Evolutionary conservation across 2,888 invertebrate species (phyloP).

Genomic region (Nomada fucata): DNA sequence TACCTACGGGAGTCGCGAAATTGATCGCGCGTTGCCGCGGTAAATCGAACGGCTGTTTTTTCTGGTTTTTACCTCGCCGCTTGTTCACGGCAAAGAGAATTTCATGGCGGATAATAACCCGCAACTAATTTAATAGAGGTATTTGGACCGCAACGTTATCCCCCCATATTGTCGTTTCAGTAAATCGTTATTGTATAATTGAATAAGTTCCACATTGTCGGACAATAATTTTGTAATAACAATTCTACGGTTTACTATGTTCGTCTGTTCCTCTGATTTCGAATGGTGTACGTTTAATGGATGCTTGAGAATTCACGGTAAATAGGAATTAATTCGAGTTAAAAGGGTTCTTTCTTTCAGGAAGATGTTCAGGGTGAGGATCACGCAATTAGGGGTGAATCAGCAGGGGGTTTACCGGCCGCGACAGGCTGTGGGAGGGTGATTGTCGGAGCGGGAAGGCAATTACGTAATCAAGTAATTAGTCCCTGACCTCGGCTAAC

Average conservation of each 20-base stretch:
- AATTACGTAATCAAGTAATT: constrained; percentile 84
- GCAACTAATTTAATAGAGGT: too few relatives aligned
- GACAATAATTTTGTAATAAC: too few relatives aligned
- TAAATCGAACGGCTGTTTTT: neutral
- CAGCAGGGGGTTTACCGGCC: constrained; percentile 75
- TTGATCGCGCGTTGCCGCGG: constrained; percentile 18
- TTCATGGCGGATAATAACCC: neutral
- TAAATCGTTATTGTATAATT: too few relatives aligned
- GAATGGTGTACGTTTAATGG: neutral
- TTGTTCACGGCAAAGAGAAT: neutral
- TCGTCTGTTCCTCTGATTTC: neutral
- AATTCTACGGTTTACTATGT: too few relatives aligned
- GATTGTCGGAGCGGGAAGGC: constrained; percentile 75
- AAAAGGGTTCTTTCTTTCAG: constrained; percentile 64
- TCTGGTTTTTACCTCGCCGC: neutral
- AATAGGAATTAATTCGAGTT: constrained; percentile 61
- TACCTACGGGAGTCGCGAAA: neutral
- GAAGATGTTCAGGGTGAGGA: constrained; percentile 67
- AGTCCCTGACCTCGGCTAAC: constrained; percentile 82
- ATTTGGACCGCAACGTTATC: too few relatives aligned
- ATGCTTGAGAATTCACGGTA: constrained; percentile 11
- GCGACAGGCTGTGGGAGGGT: constrained; percentile 71
- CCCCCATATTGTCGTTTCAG: too few relatives aligned
- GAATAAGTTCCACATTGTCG: too few relatives aligned
- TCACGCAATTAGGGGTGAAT: constrained; percentile 73